A percentile compares a stretch with the other conserved stretches of the same genome.
Evolutionary conservation across 2,888 invertebrate species (phyloP).

Genomic region (Idaea dimidiata): DNA sequence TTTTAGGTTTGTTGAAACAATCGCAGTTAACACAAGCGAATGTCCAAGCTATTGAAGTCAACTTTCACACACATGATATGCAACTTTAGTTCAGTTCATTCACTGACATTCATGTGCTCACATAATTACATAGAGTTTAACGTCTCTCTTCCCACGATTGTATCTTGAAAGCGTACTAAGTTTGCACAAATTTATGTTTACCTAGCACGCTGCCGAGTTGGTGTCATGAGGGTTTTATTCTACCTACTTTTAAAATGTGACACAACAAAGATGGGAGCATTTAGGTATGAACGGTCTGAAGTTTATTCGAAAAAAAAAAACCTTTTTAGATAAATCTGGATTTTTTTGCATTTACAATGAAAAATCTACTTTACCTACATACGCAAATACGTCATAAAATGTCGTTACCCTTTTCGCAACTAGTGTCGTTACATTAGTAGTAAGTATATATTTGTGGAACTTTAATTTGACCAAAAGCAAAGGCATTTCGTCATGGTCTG

Average conservation of each 20-base stretch:
- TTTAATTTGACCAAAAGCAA: constrained; percentile 41
- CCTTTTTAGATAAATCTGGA: background rate
- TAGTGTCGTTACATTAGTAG: constrained; percentile 24
- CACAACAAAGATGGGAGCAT: constrained; percentile 20
- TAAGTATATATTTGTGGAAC: constrained; percentile 29
- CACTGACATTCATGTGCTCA: constrained; percentile 61
- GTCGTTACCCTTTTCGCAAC: constrained; percentile 19
- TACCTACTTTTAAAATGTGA: constrained; percentile 19
- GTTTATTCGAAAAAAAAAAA: constrained; percentile 3
- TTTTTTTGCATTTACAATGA: background rate
- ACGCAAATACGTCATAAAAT: background rate
- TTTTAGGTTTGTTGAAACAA: constrained; percentile 21
- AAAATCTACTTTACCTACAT: background rate
- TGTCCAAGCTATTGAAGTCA: constrained; percentile 30
- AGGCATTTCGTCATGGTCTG: constrained; percentile 49
- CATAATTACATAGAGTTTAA: constrained; percentile 66
- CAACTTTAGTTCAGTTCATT: constrained; percentile 53
- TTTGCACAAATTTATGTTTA: constrained; percentile 60
- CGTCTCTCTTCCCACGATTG: constrained; percentile 70
- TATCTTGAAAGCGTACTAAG: constrained; percentile 55
- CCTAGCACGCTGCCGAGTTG: constrained; percentile 35
- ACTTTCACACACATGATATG: constrained; percentile 46
- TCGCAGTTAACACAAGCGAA: constrained; percentile 20
- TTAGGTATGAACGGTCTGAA: constrained; percentile 6
- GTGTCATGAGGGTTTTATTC: constrained; percentile 32